Evolutionary conservation across 2,888 invertebrate species (phyloP).

Genomic region (Melieria omissa): DNA sequence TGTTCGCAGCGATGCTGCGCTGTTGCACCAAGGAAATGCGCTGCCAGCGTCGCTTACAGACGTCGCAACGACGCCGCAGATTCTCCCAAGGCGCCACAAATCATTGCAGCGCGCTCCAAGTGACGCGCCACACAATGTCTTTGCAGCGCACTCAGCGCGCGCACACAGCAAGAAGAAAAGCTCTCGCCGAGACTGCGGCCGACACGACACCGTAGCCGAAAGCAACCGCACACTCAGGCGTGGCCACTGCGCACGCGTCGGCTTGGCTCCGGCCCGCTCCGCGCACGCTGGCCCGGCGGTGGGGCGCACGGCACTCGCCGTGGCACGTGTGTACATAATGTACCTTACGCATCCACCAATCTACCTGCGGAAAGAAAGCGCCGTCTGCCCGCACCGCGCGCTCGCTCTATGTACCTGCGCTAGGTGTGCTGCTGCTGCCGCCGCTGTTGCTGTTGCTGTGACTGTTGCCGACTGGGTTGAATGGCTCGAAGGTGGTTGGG

Average conservation of each 20-base stretch:
- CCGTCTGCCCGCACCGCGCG: slow-evolving; percentile 42
- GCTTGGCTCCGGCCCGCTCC: slow-evolving; percentile 27
- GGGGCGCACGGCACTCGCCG: slow-evolving; percentile 37
- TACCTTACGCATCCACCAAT: slow-evolving; percentile 66
- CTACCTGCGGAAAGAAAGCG: slow-evolving; percentile 63
- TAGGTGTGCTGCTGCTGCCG: slow-evolving; percentile 31
- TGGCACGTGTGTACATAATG: slow-evolving; percentile 57
- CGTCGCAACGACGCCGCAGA: too few relatives aligned
- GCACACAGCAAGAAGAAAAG: not conserved
- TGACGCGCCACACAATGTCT: slow-evolving; percentile 19
- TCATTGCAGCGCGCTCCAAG: not conserved
- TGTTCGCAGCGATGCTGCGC: too few relatives aligned
- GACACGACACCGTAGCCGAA: too few relatives aligned
- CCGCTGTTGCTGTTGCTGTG: too few relatives aligned
- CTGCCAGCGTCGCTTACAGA: too few relatives aligned
- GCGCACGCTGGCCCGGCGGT: slow-evolving; percentile 34
- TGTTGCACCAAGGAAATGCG: too few relatives aligned
- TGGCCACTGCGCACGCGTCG: slow-evolving; percentile 32
- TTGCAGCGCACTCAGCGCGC: slow-evolving; percentile 6
- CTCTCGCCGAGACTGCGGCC: not conserved
- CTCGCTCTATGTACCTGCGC: slow-evolving; percentile 40
- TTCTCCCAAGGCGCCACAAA: slow-evolving; percentile 22
- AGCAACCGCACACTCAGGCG: not conserved
- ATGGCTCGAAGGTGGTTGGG: not conserved
- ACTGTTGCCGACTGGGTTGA: not conserved